These are phyloP conservation scores for Theonella swinhoei DNA, from an alignment of 37 sponge, comb jelly and placozoan genomes.

Conservation along the genomic window DNA sequence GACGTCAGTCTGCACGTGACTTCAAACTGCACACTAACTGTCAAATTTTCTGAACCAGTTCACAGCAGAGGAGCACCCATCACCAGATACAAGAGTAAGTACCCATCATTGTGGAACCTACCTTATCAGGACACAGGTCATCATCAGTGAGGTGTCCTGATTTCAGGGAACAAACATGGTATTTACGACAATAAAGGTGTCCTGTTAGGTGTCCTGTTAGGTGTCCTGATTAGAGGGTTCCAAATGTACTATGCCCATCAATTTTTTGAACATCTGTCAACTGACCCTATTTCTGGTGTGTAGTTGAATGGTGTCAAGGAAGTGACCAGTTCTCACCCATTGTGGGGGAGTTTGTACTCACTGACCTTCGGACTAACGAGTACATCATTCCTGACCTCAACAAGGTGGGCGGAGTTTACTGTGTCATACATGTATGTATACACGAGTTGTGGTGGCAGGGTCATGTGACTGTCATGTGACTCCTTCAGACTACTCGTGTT, in stretches of 20 bases:
- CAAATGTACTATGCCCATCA: no score
- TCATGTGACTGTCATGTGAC: background rate
- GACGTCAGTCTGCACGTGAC: conserved; percentile 55
- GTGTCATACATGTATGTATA: background rate
- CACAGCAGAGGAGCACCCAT: conserved; percentile 46
- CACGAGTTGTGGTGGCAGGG: background rate
- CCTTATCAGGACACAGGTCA: no score
- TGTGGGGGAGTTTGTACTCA: conserved; percentile 64
- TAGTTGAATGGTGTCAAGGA: conserved; percentile 83
- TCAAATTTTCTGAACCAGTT: conserved; percentile 59
- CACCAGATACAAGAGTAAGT: conserved; percentile 80
- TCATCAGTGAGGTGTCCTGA: no score
- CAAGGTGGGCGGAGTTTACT: conserved; percentile 31
- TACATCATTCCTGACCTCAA: conserved; percentile 76
- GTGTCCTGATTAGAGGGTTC: no score
- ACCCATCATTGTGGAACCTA: no score
- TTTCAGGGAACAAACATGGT: no score
- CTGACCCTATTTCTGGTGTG: no score
- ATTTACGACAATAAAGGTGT: no score
- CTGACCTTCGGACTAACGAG: conserved; percentile 59
- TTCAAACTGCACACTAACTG: conserved; percentile 56
- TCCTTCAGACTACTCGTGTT: no score
- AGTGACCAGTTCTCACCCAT: conserved; percentile 43
- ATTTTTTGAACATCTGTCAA: no score
- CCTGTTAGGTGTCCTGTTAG: no score